Percentiles rank a stretch among this genome's conserved stretches.
phyloP scores from a whole-genome alignment of 2,113 vertebrate genomes.

The Polyodon spathula region DNA sequence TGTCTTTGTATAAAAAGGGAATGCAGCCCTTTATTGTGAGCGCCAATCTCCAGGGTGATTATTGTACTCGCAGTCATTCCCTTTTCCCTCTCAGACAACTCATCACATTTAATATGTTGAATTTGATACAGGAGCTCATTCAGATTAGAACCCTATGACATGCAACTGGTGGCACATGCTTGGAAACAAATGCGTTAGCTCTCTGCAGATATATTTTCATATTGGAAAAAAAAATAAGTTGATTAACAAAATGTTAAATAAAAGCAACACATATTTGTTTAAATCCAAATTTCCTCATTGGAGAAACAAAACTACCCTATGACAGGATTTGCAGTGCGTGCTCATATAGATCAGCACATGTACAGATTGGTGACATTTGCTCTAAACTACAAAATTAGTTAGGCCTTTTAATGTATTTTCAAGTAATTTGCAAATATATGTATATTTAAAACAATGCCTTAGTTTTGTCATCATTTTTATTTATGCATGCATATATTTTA shows the following conservation, averaged over 20 bases:
- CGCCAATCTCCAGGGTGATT: slow-evolving; percentile 42
- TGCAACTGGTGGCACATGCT: slow-evolving; percentile 45
- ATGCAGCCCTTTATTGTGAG: slow-evolving; percentile 11
- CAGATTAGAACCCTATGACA: slow-evolving; percentile 58
- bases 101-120: slow-evolving; percentile 58
- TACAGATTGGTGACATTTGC: too few species aligned
- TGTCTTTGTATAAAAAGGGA: not conserved
- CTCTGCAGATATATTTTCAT: slow-evolving; percentile 28
- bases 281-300: not conserved
- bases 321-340: too few species aligned
- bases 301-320: too few species aligned
- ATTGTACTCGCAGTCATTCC: slow-evolving; percentile 21
- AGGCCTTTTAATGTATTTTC: not conserved
- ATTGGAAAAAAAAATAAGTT: not conserved
- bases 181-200: slow-evolving; percentile 33
- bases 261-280: slow-evolving; percentile 15
- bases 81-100: slow-evolving; percentile 34
- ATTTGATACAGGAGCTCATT: slow-evolving; percentile 58
- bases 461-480: too few species aligned
- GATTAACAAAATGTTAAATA: not conserved
- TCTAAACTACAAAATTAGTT: too few species aligned
- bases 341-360: too few species aligned
- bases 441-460: too few species aligned
- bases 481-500: too few species aligned
- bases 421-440: not conserved